A percentile compares a stretch with the other conserved stretches of the same genome.
Conservation (phyloP, 2,888 invertebrate genomes). For the Aquatica leii region DNA sequence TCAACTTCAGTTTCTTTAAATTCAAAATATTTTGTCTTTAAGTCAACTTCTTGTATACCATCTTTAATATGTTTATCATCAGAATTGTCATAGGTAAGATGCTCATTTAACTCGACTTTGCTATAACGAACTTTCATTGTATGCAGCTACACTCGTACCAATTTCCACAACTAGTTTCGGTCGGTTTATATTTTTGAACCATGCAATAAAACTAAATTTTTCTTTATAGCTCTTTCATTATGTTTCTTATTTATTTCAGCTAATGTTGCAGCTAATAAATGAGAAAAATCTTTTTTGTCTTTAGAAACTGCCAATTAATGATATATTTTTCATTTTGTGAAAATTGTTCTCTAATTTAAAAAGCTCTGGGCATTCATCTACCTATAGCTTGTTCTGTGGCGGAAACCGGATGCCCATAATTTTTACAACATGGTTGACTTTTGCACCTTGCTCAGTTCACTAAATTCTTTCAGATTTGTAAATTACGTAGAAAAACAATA, state of each 20-base stretch:
- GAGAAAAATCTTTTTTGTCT: conserved; percentile 18
- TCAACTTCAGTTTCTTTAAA: conserved; percentile 9
- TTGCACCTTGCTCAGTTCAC: neutral
- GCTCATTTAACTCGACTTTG: conserved; percentile 15
- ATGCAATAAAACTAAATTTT: neutral
- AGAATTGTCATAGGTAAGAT: conserved; percentile 30
- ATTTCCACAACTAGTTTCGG: neutral
- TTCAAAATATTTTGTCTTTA: conserved; percentile 14
- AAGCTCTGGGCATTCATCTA: neutral
- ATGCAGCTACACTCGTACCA: neutral
- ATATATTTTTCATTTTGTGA: conserved; percentile 6
- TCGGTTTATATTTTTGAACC: neutral
- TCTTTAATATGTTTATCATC: conserved; percentile 28
- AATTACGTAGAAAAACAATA: conserved; percentile 50
- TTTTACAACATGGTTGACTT: no score
- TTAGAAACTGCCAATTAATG: conserved; percentile 3
- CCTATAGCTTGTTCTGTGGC: no score
- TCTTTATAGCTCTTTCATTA: neutral
- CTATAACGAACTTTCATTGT: neutral
- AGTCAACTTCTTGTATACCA: conserved; percentile 5
- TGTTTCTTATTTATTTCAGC: conserved; percentile 9
- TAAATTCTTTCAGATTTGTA: conserved; percentile 49
- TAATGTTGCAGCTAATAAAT: conserved; percentile 2
- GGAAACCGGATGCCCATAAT: no score
- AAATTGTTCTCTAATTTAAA: conserved; percentile 38